Base-by-base conservation (phyloP, 2,797 vertebrate genomes). In the Anguilla marmorata region DNA sequence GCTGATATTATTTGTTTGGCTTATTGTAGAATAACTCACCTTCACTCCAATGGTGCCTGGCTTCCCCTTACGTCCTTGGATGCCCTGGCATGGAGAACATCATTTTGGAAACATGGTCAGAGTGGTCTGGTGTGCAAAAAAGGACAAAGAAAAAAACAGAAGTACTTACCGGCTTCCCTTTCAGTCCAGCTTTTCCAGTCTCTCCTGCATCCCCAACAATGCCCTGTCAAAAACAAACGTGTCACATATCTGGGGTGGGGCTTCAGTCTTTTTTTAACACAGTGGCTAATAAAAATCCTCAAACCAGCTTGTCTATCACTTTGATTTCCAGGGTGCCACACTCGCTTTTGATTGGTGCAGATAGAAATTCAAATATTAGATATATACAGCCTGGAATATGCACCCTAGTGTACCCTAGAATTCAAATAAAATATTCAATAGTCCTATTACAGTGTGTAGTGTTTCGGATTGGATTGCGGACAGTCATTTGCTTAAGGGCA, bases 171-270 rank as follows among this genome's bases (percentile, higher is more conserved):
- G 95, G 96, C 66, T 90, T 92, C 85, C 97, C 97, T 91, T 97
- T 97, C 86, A 93, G 91, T 92, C 96, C 97, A 83, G 94, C 0
- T 86, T 89, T 0, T 89, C 97, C 96, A 58, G 88, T 93, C 84
- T 96, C 95, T 88, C 97, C 97, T 88, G 96, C 93, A 94, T 97
- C 96, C 91, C 97, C 97, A n/a, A 96, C 90, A 90, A 96, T 93
- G 7, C 96, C 96, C 97, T 97, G 92, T 89, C 63, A 92, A 92
- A 86, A 56, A 91, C 79, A 87, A 88, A 90, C 7, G 45, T 93
- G 63, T 85, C 72, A 85, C 2, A 66, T 2, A 0, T 48, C 74
- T 76, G 74, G 24, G 45, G 79, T 6, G 45, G 74, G 74, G 12
- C 72, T 14, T 33, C 24, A n/a, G 2, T 33, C 41, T 24, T 0